Conservation (phyloP, 2,113 vertebrate genomes). For the Microcebus griseorufus region DNA sequence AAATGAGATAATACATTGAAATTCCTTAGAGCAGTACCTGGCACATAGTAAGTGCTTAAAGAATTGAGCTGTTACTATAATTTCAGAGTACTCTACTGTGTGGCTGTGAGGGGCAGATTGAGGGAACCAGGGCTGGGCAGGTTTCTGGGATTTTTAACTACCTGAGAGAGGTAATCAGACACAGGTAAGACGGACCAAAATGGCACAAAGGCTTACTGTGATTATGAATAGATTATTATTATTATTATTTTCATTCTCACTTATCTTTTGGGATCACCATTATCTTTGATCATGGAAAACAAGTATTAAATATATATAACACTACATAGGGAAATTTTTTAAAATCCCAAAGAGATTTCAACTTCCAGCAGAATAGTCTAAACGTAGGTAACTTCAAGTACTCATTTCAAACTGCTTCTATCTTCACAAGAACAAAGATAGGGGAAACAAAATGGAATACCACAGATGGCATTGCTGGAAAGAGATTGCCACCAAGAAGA, state of each 20-base stretch:
- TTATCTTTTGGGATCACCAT: conserved; percentile 17
- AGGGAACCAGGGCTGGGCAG: not conserved
- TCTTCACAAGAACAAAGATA: conserved; percentile 52
- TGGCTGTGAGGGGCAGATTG: not conserved
- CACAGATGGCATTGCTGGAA: not conserved
- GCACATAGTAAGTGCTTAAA: not conserved
- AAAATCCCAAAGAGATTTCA: conserved; percentile 51
- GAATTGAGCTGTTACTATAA: not conserved
- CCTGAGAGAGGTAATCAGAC: not conserved
- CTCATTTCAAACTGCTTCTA: conserved; percentile 67
- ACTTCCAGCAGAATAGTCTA: conserved; percentile 47
- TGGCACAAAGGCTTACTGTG: not conserved
- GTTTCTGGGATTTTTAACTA: not conserved
- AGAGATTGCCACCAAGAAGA: not conserved
- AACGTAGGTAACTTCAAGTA: conserved; percentile 52
- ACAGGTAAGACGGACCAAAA: not conserved
- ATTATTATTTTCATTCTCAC: conserved; percentile 14
- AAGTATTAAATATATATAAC: not conserved
- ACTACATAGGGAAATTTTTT: not conserved
- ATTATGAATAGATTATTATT: not conserved
- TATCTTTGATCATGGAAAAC: conserved; percentile 55
- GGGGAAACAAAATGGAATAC: not conserved
- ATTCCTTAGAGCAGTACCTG: not conserved
- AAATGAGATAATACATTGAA: not conserved
- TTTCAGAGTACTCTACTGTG: not conserved